Base-by-base conservation (phyloP, 2,888 invertebrate species). In the Parnassius orleans region DNA sequence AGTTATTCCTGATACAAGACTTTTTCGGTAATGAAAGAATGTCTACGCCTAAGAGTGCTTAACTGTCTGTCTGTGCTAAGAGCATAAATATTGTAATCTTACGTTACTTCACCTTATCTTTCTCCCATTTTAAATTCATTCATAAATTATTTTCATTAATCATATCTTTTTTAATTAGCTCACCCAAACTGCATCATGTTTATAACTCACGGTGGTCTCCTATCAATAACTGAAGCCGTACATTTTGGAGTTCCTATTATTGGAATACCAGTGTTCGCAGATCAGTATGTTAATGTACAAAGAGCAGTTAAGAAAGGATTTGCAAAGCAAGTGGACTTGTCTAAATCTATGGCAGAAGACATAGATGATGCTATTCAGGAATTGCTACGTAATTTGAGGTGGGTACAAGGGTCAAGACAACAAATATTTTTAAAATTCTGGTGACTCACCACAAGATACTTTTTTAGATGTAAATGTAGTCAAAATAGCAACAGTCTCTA, bases 211-310 rank as follows among this genome's bases (percentile, higher is more conserved):
- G 83, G 84, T 2, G 83, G 84, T 24, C 73, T 78, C 0, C 70
- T 84, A 0, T 82, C 84, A 0, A 74, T 76, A 0, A 81, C 76
- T 0, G 86, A 85, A 64, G 67, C 83, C 0, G 54, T 83, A 9
- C 77, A 84, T n/a, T 61, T 79, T 70, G 82, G 78, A 2, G 76
- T 80, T 1, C 83, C 85, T 3, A 72, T 79, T 3, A 77, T 85
- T 9, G 85, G 82, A 0, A 76, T 86, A 12, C 85, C 86, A 0
- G 71, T 76, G 0, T 81, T 79, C 54, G 73, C 64, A 3, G 81
- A 81, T 57, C 80, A 81, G 68, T 74, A 72, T 50, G 54, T 68
- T 0, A 81, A 81, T 52, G 67, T 74, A 0, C 60, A 70, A 0
- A 71, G 70, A 43, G 76, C 72, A 19, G 72, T 71, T 3, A 52